Base-by-base conservation (phyloP, 1,140 invertebrate genomes). In the Amyelois transitella region DNA sequence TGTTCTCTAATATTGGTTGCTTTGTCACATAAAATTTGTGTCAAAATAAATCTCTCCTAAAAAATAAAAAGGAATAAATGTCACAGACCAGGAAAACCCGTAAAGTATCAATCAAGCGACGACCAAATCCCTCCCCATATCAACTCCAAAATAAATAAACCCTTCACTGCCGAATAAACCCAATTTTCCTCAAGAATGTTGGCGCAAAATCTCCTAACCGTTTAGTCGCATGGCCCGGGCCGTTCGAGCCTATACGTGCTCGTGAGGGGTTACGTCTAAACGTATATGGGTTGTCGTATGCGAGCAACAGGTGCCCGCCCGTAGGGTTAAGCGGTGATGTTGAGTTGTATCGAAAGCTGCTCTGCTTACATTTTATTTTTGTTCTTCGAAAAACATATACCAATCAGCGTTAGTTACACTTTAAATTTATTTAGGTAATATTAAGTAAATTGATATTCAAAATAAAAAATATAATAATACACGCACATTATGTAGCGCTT, bases 241-340 rank as follows among this genome's bases (percentile, higher is more conserved):
- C 58, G 47, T 43, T 18, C 25, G 57, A 43, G 49, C 54, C 38
- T 52, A 61, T 75, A 75, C 66, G 66, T 70, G 47, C 66, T 54
- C 62, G 63, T 74, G 45, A 69, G 69, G 73, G 72, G 79, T 70
- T 66, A 71, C 67, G 65, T 77, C 72, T 68, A 73, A 54, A 66
- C 68, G 63, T 80, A 67, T 77, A 76, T 81, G 76, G 72, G 66
- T 72, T 80, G 78, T 85, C 75, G 78, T 84, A 66, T 83, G 69
- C 60, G 60, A 61, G 69, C 82, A 86, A 86, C 82, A 86, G 80
- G 82, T 86, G 82, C 78, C 57, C 44, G 75, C 74, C 80, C 80
- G 80, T 83, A 86, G 82, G 82, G 82, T 86, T 86, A 86, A 83
- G 67, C 72, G 72, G 60, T 67, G 20, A 48, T 14, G 4, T 49